Percentiles rank a stretch among this genome's conserved stretches.
Evolutionary conservation across 2,888 invertebrate species (phyloP).

Genomic region (Bellardia bayeri): DNA sequence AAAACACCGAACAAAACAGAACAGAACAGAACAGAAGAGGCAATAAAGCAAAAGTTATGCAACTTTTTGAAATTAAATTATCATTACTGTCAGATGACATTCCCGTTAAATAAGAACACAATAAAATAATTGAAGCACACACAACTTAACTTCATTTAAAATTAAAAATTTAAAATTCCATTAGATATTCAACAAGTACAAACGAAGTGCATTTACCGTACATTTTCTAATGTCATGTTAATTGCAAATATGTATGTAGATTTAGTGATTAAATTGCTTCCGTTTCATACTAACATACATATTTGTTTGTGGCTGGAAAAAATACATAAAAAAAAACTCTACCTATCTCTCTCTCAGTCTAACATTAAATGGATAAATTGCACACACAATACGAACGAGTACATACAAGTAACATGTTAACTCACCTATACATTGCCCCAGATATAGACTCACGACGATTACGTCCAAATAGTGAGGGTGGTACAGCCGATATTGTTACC

Average conservation of each 20-base stretch:
- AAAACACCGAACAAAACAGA: not conserved
- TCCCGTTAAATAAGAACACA: not conserved
- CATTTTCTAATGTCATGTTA: not conserved
- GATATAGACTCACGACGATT: slow-evolving; percentile 93
- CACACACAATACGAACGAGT: not conserved
- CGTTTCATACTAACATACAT: not conserved
- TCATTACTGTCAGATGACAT: not conserved
- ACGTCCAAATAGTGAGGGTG: slow-evolving; percentile 91
- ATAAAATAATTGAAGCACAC: not conserved
- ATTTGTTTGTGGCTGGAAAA: not conserved
- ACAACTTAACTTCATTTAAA: not conserved
- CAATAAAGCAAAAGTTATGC: not conserved
- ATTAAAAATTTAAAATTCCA: slow-evolving; percentile 13
- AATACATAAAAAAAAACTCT: too few species aligned
- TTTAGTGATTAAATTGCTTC: slow-evolving; percentile 27
- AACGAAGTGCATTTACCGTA: slow-evolving; percentile 3
- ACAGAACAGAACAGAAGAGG: not conserved
- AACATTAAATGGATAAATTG: not conserved
- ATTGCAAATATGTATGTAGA: slow-evolving; percentile 14
- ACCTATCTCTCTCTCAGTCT: too few species aligned
- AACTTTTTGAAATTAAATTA: slow-evolving; percentile 37
- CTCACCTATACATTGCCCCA: slow-evolving; percentile 87
- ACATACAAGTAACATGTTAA: not conserved
- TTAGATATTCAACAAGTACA: not conserved
- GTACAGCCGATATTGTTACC: slow-evolving; percentile 93